Percentiles rank a stretch among this genome's conserved stretches.
These are phyloP conservation scores for Siphamia tubifer DNA, from an alignment of 2,113 vertebrate species.

Conservation along the genomic window DNA sequence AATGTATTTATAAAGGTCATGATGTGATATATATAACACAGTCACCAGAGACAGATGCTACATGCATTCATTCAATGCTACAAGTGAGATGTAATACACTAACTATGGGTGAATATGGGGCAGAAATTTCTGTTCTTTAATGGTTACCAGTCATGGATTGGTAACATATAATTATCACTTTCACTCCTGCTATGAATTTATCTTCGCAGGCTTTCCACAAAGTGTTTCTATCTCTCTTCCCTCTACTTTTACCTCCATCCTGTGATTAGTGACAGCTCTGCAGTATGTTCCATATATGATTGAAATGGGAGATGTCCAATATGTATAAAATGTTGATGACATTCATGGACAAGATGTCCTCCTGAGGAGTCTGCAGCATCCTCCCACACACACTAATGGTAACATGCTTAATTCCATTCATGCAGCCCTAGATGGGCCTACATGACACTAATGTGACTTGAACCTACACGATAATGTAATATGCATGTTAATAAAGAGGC, in stretches of 20 bases:
- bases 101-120: not conserved
- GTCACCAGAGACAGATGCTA: no score
- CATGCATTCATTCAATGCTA: no score
- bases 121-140: conserved; percentile 6
- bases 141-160: conserved; percentile 8
- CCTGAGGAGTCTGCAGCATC: conserved; percentile 12
- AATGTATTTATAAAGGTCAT: conserved; percentile 29
- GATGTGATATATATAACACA: no score
- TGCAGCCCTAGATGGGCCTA: conserved; percentile 4
- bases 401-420: conserved; percentile 52
- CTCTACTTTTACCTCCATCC: not conserved
- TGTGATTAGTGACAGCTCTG: not conserved
- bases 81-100: conserved; percentile 3
- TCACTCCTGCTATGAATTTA: conserved; percentile 8
- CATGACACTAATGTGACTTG: conserved; percentile 44
- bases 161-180: conserved; percentile 10
- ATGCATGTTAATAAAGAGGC: conserved; percentile 55
- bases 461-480: conserved; percentile 48
- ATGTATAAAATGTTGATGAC: conserved; percentile 44
- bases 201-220: not conserved
- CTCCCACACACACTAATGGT: conserved; percentile 6
- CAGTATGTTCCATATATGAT: not conserved
- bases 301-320: conserved; percentile 6
- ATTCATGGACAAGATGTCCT: not conserved
- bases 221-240: conserved; percentile 5